Conservation (phyloP, 2,113 vertebrate species). For the Microcebus lehilahytsara region DNA sequence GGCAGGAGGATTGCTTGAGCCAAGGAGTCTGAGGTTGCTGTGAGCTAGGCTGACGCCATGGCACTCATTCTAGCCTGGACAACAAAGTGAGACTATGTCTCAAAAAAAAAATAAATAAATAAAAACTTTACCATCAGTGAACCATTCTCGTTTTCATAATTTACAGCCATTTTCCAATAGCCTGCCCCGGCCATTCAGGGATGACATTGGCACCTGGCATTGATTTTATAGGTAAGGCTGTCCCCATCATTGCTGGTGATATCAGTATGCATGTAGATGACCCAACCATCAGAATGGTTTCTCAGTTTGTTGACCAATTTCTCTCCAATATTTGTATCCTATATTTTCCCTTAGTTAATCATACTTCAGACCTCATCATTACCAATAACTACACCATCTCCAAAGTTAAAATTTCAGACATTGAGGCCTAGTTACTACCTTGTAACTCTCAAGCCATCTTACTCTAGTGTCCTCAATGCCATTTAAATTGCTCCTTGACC, state of each 20-base stretch:
- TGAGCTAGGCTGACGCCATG: too few relatives aligned
- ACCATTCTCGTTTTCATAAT: neutral
- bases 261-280: neutral
- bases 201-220: neutral
- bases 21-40: too few relatives aligned
- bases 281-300: too few relatives aligned
- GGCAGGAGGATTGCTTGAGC: too few relatives aligned
- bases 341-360: neutral
- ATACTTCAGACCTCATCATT: neutral
- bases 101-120: too few relatives aligned
- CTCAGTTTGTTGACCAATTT: neutral
- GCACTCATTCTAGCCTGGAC: too few relatives aligned
- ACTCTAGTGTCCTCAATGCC: too few relatives aligned
- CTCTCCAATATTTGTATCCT: neutral
- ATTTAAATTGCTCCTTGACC: neutral
- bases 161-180: neutral
- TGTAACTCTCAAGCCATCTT: neutral
- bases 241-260: rapidly evolving
- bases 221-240: neutral
- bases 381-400: neutral
- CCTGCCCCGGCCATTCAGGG: neutral
- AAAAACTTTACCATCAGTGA: neutral
- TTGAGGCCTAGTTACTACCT: neutral
- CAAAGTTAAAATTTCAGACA: neutral
- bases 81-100: too few relatives aligned